Base-by-base conservation (phyloP, 2,888 invertebrate genomes). In the Corythucha ciliata region DNA sequence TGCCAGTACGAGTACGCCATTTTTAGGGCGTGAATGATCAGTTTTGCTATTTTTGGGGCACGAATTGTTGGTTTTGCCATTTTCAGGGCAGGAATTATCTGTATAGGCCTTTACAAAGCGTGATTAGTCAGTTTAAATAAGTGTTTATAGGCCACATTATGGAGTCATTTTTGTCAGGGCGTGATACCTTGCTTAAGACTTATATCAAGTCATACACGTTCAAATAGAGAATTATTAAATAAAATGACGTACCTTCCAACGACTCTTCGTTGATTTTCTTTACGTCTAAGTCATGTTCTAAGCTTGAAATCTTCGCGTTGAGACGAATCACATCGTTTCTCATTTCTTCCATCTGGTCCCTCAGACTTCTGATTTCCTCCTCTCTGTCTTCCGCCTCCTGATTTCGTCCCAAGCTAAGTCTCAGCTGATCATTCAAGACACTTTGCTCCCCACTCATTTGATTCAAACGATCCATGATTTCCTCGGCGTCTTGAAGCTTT, bases 381-480 rank as follows among this genome's bases (percentile, higher is more conserved):
- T 49, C 49, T 10, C 42, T 40, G 16, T 49, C 49, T 26, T 49
- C 49, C 18, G 42, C 10, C 12, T 20, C 21, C 29, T 49, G 40
- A 10, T 29, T 29, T 12, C 18, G 32, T 8, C 22, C 49, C 16
- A 49, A 21, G 24, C 49, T 49, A 40, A 49, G 40, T 16, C 49
- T 21, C 16, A 49, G 26, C 20, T 49, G 40, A 41, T 49, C 40
- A 24, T 49, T 41, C 7, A 41, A 32, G 12, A 49, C 49, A 10
- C 33, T 41, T 10, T 49, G 40, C 33, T 49, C 49, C n/a, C 49
- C 49, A 2, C 41, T 32, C 6, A 49, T 49, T 7, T n/a, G 29
- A 41, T 49, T 49, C 21, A 49, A n/a, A 16, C 25, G 21, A 12
- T 49, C 49, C 32, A 22, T 22, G 33, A 49, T 20, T 8, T 49